These are phyloP conservation scores for Dendrolimus pini DNA, from an alignment of 2,888 invertebrate species.

Conservation along the genomic window DNA sequence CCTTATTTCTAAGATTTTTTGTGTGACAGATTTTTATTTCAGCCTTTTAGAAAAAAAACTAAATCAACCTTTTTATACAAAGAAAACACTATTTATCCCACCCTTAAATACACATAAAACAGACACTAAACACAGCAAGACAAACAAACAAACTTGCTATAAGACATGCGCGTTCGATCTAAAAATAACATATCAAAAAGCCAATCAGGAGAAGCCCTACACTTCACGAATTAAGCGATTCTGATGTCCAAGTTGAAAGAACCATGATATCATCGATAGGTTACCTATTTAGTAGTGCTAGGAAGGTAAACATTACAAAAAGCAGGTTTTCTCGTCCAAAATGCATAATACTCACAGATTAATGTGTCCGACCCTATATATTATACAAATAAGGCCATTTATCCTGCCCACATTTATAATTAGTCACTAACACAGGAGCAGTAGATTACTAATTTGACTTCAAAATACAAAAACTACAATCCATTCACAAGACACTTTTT, in stretches of 20 bases:
- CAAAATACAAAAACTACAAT: conserved; percentile 13
- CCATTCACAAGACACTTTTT: conserved; percentile 9
- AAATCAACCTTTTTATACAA: background rate
- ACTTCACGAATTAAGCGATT: conserved; percentile 25
- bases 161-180: conserved; percentile 43
- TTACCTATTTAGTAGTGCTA: conserved; percentile 42
- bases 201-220: conserved; percentile 23
- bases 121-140: background rate
- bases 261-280: conserved; percentile 61
- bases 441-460: conserved; percentile 3
- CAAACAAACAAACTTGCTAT: conserved; percentile 44
- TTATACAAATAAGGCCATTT: conserved; percentile 14
- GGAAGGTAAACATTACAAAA: conserved; percentile 10
- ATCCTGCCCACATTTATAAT: conserved; percentile 16
- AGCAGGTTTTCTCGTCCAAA: conserved; percentile 15
- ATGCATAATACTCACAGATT: conserved; percentile 18
- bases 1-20: too few relatives aligned
- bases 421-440: conserved; percentile 11
- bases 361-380: conserved; percentile 4
- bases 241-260: conserved; percentile 36
- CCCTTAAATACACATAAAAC: conserved; percentile 6
- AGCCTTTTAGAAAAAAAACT: too few relatives aligned
- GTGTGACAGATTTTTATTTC: too few relatives aligned
- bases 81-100: background rate
- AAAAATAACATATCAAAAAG: conserved; percentile 47